Conservation (phyloP, 92 coral and sea anemone species). For the Parazoanthus darwini region DNA sequence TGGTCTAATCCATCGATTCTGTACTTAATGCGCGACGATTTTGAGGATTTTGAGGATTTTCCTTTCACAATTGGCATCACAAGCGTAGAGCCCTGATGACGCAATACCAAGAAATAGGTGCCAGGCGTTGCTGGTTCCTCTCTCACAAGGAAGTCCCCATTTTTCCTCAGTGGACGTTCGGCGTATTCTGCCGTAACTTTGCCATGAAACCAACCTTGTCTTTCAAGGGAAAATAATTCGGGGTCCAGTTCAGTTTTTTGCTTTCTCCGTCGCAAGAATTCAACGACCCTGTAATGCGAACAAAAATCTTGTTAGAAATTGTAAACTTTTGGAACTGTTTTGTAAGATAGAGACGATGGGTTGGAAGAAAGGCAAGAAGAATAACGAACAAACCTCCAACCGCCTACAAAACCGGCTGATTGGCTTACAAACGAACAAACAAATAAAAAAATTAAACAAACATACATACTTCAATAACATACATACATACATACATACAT, state of each 20-base stretch:
- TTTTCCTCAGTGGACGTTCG: slow-evolving; percentile 75
- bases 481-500: too few species aligned
- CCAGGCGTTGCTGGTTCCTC: slow-evolving; percentile 99
- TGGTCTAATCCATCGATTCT: slow-evolving; percentile 73
- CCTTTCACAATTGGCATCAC: slow-evolving; percentile 80
- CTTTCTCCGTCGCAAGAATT: slow-evolving; percentile 64
- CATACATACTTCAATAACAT: too few species aligned
- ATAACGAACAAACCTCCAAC: background rate
- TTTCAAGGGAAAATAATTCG: slow-evolving; percentile 65
- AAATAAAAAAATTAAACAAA: background rate
- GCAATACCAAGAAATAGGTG: slow-evolving; percentile 78
- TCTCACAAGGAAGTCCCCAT: slow-evolving; percentile 95
- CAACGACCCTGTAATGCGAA: slow-evolving; percentile 68
- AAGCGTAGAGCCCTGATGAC: slow-evolving; percentile 63
- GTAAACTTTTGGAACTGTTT: background rate
- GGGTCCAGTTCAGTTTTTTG: slow-evolving; percentile 45
- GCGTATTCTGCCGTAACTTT: slow-evolving; percentile 95
- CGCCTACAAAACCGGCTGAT: background rate
- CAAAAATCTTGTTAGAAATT: background rate
- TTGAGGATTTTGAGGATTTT: slow-evolving; percentile 63
- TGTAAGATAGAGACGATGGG: background rate
- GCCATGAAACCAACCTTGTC: slow-evolving; percentile 97
- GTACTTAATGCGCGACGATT: slow-evolving; percentile 86
- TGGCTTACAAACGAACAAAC: background rate
- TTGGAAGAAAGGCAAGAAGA: background rate